Conservation (phyloP, 1,140 invertebrate species). For the Macrobrachium nipponense region DNA sequence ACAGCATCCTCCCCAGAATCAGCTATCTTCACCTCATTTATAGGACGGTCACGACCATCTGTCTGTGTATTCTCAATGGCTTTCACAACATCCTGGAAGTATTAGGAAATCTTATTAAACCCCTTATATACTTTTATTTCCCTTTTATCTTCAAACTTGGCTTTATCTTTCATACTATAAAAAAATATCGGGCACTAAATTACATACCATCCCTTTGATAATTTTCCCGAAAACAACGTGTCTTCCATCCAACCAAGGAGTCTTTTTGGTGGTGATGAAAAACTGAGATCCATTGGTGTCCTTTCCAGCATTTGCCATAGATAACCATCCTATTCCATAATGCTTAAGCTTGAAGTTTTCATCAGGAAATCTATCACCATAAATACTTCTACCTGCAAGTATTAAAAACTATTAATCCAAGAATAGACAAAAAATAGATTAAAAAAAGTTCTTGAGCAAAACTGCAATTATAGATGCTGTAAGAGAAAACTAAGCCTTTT, state of each 20-base stretch:
- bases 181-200: neutral
- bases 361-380: slow-evolving; percentile 91
- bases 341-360: slow-evolving; percentile 94
- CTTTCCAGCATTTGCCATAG: slow-evolving; percentile 94
- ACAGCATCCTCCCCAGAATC: slow-evolving; percentile 79
- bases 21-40: slow-evolving; percentile 76
- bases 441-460: no score
- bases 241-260: slow-evolving; percentile 91
- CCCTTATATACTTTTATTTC: neutral
- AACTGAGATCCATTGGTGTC: slow-evolving; percentile 92
- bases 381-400: slow-evolving; percentile 75
- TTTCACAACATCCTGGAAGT: slow-evolving; percentile 86
- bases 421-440: no score
- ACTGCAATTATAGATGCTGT: no score
- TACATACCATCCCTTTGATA: slow-evolving; percentile 67
- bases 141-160: neutral
- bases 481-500: no score
- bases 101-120: slow-evolving; percentile 73
- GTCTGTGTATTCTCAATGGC: slow-evolving; percentile 86
- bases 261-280: slow-evolving; percentile 90
- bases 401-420: no score
- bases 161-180: neutral
- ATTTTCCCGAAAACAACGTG: slow-evolving; percentile 97
- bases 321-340: slow-evolving; percentile 87
- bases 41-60: slow-evolving; percentile 77